Evolutionary conservation across 2,797 vertebrate species (phyloP).

Genomic region (Ptychobarbus kaznakovi): DNA sequence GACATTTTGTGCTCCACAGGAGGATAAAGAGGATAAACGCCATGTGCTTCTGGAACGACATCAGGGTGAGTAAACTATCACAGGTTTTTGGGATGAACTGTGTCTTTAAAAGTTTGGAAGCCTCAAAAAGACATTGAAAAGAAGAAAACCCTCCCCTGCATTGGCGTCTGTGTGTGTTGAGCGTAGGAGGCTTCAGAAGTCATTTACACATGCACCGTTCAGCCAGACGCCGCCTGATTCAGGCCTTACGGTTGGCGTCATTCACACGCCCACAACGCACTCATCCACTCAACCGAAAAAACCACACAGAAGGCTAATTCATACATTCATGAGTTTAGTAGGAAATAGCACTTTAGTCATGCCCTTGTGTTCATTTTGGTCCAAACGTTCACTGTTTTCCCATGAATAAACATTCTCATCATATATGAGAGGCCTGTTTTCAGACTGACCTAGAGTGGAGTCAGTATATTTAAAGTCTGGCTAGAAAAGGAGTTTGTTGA

Average conservation of each 20-base stretch:
- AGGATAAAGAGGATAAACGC: constrained; percentile 26
- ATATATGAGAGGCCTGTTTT: constrained; percentile 1
- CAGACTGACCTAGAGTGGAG: background rate
- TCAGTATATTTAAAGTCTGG: background rate
- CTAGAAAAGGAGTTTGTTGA: background rate
- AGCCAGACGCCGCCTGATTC: constrained; percentile 21
- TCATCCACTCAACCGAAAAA: background rate
- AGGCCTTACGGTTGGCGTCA: constrained; percentile 19
- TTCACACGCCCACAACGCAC: constrained; percentile 15
- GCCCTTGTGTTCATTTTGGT: background rate
- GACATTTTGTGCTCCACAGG: constrained; percentile 11
- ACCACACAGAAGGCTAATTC: background rate
- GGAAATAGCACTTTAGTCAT: constrained; percentile 25
- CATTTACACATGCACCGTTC: constrained; percentile 36
- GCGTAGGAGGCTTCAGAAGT: constrained; percentile 32
- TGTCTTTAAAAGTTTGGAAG: background rate
- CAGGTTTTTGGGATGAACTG: constrained; percentile 12
- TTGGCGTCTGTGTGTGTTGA: constrained; percentile 11
- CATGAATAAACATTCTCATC: background rate
- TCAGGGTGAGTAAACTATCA: constrained; percentile 23
- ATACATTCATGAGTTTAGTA: constrained; percentile 12
- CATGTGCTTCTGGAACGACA: constrained; percentile 17
- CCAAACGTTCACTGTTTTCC: background rate
- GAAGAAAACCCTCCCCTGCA: constrained; percentile 24
- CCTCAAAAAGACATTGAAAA: background rate